Conservation (phyloP, 2,888 invertebrate genomes). For the Aporophyla lueneburgensis region DNA sequence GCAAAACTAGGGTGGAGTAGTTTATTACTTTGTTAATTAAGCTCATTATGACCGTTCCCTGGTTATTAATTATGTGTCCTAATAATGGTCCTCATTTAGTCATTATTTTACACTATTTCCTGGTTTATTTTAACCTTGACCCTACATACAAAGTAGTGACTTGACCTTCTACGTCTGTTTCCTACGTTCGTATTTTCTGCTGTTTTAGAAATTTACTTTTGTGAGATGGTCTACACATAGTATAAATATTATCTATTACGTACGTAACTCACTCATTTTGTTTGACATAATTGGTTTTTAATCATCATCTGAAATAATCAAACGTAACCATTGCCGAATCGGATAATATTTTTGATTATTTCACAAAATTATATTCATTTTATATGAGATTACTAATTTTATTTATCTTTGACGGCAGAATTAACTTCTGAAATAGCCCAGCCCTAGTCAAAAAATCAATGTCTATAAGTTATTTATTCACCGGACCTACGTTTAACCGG, state of each 20-base stretch:
- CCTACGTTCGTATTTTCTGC: neutral
- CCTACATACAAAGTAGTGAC: neutral
- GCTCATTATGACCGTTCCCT: constrained; percentile 13
- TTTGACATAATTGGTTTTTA: neutral
- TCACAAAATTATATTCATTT: neutral
- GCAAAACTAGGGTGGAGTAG: constrained; percentile 23
- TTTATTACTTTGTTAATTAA: constrained; percentile 28
- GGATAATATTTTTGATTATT: neutral
- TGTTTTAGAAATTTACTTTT: neutral
- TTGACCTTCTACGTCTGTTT: neutral
- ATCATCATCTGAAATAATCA: neutral
- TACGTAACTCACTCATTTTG: neutral
- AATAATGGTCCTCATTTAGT: neutral
- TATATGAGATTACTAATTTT: neutral
- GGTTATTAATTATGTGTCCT: neutral
- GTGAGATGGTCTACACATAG: neutral
- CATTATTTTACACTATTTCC: neutral
- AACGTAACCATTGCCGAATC: neutral
- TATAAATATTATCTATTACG: no score
- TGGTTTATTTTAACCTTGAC: neutral
- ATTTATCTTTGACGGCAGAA: neutral
- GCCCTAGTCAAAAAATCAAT: constrained; percentile 15
- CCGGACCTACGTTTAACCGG: neutral
- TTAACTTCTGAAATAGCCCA: neutral
- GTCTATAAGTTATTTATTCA: constrained; percentile 31